phyloP scores from a whole-genome alignment of 2,113 vertebrate genomes.

The Picathartes gymnocephalus region DNA sequence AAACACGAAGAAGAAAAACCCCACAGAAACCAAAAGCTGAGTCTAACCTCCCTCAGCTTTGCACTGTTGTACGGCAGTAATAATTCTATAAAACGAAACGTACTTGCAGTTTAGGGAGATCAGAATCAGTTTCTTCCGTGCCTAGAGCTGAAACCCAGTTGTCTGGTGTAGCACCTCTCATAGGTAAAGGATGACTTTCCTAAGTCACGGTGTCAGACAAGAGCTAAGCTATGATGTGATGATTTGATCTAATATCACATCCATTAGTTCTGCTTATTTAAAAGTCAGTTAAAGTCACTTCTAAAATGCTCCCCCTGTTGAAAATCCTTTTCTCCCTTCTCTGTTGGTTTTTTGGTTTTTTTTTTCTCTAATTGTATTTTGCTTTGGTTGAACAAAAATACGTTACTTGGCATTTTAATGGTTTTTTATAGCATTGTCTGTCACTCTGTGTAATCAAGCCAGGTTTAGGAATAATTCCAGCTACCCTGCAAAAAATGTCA shows the following conservation, averaged over 20 bases:
- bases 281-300: constrained; percentile 6
- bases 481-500: background rate
- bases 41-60: background rate
- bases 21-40: background rate
- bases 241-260: background rate
- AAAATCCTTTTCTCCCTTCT: background rate
- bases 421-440: background rate
- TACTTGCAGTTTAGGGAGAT: background rate
- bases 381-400: background rate
- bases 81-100: background rate
- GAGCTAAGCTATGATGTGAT: background rate
- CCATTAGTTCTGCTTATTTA: background rate
- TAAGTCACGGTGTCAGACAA: background rate
- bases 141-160: background rate
- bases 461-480: background rate
- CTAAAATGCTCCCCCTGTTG: background rate
- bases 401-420: background rate
- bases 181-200: background rate
- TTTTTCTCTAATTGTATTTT: background rate
- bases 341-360: background rate
- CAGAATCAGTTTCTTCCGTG: background rate
- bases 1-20: background rate
- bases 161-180: background rate
- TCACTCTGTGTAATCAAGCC: background rate
- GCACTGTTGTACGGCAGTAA: background rate